These are phyloP conservation scores for Corella eumyota DNA, from an alignment of 23 tunicate species.

Conservation along the genomic window DNA sequence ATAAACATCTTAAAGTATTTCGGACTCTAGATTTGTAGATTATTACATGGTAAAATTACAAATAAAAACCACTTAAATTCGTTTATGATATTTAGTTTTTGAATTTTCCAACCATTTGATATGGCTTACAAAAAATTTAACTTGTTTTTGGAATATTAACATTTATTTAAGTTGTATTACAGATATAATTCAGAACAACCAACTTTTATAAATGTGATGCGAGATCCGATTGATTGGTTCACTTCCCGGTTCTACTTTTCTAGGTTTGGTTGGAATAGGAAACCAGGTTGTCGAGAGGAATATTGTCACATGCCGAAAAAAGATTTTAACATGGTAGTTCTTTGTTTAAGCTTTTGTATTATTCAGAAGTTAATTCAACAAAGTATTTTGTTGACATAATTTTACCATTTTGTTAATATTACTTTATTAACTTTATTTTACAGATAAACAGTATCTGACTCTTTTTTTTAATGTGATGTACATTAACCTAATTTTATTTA, in stretches of 20 bases:
- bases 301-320: slow-evolving; percentile 46
- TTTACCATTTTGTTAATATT: background rate
- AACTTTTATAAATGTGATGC: slow-evolving; percentile 77
- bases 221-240: slow-evolving; percentile 95
- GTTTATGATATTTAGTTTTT: too few relatives aligned
- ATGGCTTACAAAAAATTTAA: too few relatives aligned
- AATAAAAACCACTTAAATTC: too few relatives aligned
- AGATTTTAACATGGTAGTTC: slow-evolving; percentile 49
- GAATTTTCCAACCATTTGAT: too few relatives aligned
- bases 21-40: too few relatives aligned
- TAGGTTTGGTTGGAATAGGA: slow-evolving; percentile 73
- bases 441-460: too few relatives aligned
- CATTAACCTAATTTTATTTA: background rate
- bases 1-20: too few relatives aligned
- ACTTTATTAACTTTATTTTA: too few relatives aligned
- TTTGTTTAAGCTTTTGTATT: background rate
- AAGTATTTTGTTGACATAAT: background rate
- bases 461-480: background rate
- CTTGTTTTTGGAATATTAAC: too few relatives aligned
- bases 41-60: too few relatives aligned
- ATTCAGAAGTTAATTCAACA: background rate
- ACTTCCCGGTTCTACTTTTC: slow-evolving; percentile 67
- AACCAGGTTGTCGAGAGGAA: slow-evolving; percentile 75
- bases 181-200: slow-evolving; percentile 44
- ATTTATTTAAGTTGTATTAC: too few relatives aligned